Base-by-base conservation (phyloP, 1,140 invertebrate species). In the Bombus terrestris region DNA sequence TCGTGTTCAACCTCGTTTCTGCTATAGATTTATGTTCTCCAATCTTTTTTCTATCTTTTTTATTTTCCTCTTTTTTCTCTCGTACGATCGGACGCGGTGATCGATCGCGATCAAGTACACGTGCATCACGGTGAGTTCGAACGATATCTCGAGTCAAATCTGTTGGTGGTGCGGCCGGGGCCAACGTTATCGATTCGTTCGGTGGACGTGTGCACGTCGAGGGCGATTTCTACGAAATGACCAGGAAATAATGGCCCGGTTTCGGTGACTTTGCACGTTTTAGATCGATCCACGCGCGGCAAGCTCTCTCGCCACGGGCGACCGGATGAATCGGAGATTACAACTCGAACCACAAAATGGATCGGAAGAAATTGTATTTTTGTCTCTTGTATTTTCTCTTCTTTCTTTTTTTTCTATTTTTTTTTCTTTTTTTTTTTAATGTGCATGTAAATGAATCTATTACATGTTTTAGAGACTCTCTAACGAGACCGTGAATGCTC, bases 131-230 rank as follows among this genome's bases (percentile, higher is more conserved):
- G 3, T 3, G 62, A 32, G 69, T 39, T 72, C 35, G 6, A 35
- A 53, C 41, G 62, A 84, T 87, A 91, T 73, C 89, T 80, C 66
- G 78, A 74, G 88, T 92, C 85, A 85, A 85, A 74, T 83, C 80
- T 75, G 83, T 86, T 84, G 10, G 85, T 53, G 18, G 18, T 53
- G 47, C 47, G 47, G 47, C 47, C 59, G 89, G 88, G 82, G 47
- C 18, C 39, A 53, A 47, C 62, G 79, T 86, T 92, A 92, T 92
- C 89, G 91, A 91, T 92, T 88, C 78, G 69, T 81, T 39, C 82
- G 59, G 80, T 68, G 68, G 80, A 78, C 73, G 69, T 73, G 47
- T 37, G 53, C 75, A 77, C 76, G 74, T 18, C 39, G 39, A 15
- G 6, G 47, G 79, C 35, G 74, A 77, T 78, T 76, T 78, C 81